These are phyloP conservation scores for Psittacula cyanocephala DNA, from an alignment of 2,113 vertebrate species.

Conservation along the genomic window DNA sequence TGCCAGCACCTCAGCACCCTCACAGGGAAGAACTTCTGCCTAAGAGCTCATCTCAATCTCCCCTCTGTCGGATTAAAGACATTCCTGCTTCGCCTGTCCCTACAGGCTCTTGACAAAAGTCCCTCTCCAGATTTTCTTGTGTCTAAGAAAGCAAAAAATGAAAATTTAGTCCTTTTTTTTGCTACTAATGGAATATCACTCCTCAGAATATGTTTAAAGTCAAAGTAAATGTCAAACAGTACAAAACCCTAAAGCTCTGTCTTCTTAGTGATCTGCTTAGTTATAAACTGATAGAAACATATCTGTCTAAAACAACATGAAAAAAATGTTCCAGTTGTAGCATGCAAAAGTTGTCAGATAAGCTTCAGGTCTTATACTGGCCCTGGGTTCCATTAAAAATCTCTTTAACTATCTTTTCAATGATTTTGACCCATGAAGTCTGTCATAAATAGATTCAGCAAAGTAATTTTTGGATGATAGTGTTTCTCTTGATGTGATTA, in stretches of 20 bases:
- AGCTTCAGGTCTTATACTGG: background rate
- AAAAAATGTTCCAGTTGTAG: background rate
- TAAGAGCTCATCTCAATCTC: background rate
- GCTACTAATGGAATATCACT: background rate
- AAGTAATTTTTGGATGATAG: slow-evolving; percentile 34
- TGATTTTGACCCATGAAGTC: background rate
- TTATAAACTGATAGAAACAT: background rate
- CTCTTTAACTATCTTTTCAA: background rate
- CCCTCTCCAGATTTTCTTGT: background rate
- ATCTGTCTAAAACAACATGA: background rate
- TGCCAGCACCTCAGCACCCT: background rate
- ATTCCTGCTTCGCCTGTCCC: background rate
- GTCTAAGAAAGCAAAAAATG: background rate
- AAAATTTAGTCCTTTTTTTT: background rate
- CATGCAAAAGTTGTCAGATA: background rate
- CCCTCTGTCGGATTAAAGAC: background rate
- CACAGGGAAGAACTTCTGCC: background rate
- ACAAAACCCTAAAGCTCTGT: background rate
- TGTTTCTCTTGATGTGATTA: slow-evolving; percentile 4
- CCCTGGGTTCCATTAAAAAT: background rate
- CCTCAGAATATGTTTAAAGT: background rate
- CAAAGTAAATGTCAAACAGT: background rate
- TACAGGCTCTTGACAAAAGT: background rate
- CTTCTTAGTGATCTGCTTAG: background rate
- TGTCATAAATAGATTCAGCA: background rate